These are phyloP conservation scores for Diorhabda sublineata DNA, from an alignment of 1,140 invertebrate genomes.

Conservation along the genomic window DNA sequence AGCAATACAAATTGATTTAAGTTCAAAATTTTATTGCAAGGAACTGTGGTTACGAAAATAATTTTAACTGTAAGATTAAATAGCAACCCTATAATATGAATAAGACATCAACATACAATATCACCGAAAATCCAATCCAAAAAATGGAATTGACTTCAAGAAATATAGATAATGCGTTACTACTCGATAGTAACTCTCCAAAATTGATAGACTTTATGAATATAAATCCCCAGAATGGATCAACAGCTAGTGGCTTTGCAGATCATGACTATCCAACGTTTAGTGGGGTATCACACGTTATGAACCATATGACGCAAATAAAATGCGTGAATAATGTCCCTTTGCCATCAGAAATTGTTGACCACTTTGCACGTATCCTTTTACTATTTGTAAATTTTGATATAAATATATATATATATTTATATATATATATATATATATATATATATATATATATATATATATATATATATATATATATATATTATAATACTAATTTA, in stretches of 20 bases:
- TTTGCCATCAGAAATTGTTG: conserved; percentile 85
- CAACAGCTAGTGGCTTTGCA: conserved; percentile 81
- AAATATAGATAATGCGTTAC: conserved; percentile 68
- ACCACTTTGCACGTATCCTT: conserved; percentile 91
- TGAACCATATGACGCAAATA: conserved; percentile 72
- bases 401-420: not conserved
- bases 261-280: conserved; percentile 86
- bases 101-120: conserved; percentile 37
- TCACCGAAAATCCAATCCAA: conserved; percentile 58
- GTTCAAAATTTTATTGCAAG: no score
- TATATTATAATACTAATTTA: no score
- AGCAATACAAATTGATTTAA: no score
- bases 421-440: not conserved
- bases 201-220: conserved; percentile 54
- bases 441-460: not conserved
- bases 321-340: conserved; percentile 78
- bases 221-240: conserved; percentile 54
- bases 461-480: not conserved
- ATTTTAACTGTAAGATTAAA: not conserved
- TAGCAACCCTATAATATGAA: conserved; percentile 21
- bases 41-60: no score
- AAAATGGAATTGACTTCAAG: conserved; percentile 64
- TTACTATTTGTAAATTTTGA: conserved; percentile 31
- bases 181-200: conserved; percentile 66
- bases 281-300: conserved; percentile 59